Conservation (phyloP, 2,797 vertebrate genomes). For the Sebastes hopkinsi region DNA sequence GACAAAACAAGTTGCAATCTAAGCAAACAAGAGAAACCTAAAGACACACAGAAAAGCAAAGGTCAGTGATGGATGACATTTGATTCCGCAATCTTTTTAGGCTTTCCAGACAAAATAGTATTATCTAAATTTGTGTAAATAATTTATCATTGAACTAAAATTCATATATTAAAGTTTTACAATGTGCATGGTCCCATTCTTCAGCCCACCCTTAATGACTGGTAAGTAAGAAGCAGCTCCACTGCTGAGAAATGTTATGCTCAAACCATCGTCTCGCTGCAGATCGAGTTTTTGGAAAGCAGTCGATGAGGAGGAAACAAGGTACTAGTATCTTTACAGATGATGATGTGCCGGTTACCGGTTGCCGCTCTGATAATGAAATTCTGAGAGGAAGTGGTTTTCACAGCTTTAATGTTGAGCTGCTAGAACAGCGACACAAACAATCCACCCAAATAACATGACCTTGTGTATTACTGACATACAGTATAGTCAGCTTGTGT, state of each 20-base stretch:
- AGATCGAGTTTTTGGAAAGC: not conserved
- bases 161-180: not conserved
- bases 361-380: not conserved
- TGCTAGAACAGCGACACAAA: not conserved
- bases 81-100: not conserved
- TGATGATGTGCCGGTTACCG: not conserved
- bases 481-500: not conserved
- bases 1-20: too few relatives aligned
- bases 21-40: not conserved
- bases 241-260: too few relatives aligned
- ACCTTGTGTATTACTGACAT: not conserved
- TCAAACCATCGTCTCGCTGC: not conserved
- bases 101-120: not conserved
- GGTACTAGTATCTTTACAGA: not conserved
- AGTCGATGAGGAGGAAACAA: not conserved
- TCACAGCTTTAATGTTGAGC: not conserved
- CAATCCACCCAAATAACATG: not conserved
- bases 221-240: not conserved
- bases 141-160: not conserved
- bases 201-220: not conserved
- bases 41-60: not conserved
- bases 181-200: not conserved
- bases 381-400: constrained; percentile 59
- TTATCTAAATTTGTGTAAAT: not conserved
- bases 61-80: not conserved